A percentile compares a stretch with the other conserved stretches of the same genome.
Evolutionary conservation across 53 echinoderm and acorn worm species (phyloP).

Genomic region (Stichopus horrens): DNA sequence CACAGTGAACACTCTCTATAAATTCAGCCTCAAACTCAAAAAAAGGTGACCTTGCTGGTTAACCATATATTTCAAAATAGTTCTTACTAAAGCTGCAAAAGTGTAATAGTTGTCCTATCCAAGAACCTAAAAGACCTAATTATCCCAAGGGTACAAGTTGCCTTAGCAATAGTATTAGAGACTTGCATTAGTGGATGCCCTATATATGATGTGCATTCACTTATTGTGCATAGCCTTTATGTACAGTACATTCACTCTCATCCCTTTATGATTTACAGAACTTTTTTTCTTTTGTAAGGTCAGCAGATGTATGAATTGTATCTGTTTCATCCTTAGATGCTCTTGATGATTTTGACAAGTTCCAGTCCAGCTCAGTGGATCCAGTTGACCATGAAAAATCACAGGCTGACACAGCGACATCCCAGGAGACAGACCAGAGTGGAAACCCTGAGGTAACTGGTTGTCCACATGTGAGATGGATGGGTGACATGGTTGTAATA

Average conservation of each 20-base stretch:
- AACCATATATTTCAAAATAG: neutral
- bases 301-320: too few relatives aligned
- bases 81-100: neutral
- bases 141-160: neutral
- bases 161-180: neutral
- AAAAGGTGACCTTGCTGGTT: too few relatives aligned
- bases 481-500: too few relatives aligned
- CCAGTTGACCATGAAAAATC: neutral
- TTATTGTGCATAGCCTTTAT: neutral
- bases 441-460: neutral
- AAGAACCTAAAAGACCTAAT: too few relatives aligned
- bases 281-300: too few relatives aligned
- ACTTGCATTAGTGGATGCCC: too few relatives aligned
- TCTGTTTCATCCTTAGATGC: constrained; percentile 7
- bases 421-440: neutral
- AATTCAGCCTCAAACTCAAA: too few relatives aligned
- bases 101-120: too few relatives aligned
- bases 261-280: neutral
- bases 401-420: neutral
- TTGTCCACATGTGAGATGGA: neutral
- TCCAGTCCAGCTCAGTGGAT: constrained; percentile 22
- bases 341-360: constrained; percentile 31
- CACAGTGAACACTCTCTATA: too few relatives aligned
- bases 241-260: neutral
- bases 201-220: neutral